Evolutionary conservation across 35 echinoderm and acorn worm genomes (phyloP), one percentile per base, ranked within the genome.

Genomic region (Eucidaris tribuloides): DNA sequence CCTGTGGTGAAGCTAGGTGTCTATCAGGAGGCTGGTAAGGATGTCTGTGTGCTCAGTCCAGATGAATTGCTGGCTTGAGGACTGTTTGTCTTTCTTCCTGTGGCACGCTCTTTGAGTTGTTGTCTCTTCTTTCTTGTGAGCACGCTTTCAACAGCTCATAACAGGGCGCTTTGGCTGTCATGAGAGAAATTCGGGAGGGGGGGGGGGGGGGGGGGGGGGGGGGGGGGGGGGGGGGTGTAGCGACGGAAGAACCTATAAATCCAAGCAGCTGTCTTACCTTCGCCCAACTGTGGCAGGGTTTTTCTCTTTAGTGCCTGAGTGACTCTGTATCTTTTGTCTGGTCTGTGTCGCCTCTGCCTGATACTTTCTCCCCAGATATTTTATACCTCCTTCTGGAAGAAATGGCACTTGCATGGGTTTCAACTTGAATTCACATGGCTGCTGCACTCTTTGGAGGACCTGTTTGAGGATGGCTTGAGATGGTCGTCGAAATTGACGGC

Each of bases 401-500:
- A n/a, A 11, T 52, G 9, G 48, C 48, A 52, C 61, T 86, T 86
- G 7, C n/a, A 22, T 27, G 11, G 85, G 60, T 27, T 39, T 60
- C 14, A 88, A 18, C 57, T 88, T 88, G 33, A 88, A 39, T 11
- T 77, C 85, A 86, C n/a, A n/a, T n/a, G 71, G 65, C 43, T 50
- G 19, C 45, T 79, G 65, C 2, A 86, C 19, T 11, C 66, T 20
- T 77, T 31, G 3, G 20, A 86, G 83, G 6, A 86, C 83, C 27
- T 79, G 71, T 56, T 38, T 24, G 18, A 86, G 7, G 33, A 86
- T n/a, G n/a, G 30, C 4, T 87, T 9, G 1, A 66, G 13, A 62
- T 91, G 89, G 3, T 91, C 58, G 5, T 87, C 30, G 56, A 93
- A 93, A 3, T 38, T 59, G 27, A 65, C 33, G 55, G 85, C 83